phyloP scores from a whole-genome alignment of 2,888 invertebrate species.

The Cristatella mucedo region DNA sequence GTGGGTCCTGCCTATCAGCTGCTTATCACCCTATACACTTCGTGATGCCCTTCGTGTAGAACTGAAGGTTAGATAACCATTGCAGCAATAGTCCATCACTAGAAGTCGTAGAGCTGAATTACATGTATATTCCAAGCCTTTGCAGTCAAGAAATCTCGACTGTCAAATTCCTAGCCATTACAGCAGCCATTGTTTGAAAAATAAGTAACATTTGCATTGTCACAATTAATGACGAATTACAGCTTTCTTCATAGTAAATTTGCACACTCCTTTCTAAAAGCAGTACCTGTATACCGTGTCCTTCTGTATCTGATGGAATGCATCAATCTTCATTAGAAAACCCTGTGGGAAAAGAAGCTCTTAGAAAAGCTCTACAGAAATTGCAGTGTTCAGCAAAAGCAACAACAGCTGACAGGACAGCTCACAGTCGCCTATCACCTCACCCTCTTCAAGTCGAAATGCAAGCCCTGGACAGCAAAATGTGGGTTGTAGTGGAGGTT shows the following conservation, averaged over 20 bases:
- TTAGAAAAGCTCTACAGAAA: constrained; percentile 8
- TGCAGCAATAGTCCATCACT: no score
- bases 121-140: no score
- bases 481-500: constrained; percentile 71
- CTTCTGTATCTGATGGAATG: constrained; percentile 86
- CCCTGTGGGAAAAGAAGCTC: constrained; percentile 44
- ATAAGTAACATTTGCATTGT: no score
- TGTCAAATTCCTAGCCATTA: no score
- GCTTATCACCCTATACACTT: no score
- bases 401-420: not conserved
- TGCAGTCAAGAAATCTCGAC: no score
- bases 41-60: no score
- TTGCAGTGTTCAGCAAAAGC: not conserved
- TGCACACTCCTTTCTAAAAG: constrained; percentile 4
- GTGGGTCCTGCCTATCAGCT: no score
- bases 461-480: constrained; percentile 89
- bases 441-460: constrained; percentile 81
- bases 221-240: no score
- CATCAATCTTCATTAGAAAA: constrained; percentile 76
- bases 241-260: no score
- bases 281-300: constrained; percentile 68
- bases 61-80: no score
- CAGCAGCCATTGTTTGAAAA: constrained; percentile 5
- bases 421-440: constrained; percentile 5
- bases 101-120: no score